These are phyloP conservation scores for Porites rus DNA, from an alignment of 92 coral and sea anemone genomes.

Conservation along the genomic window DNA sequence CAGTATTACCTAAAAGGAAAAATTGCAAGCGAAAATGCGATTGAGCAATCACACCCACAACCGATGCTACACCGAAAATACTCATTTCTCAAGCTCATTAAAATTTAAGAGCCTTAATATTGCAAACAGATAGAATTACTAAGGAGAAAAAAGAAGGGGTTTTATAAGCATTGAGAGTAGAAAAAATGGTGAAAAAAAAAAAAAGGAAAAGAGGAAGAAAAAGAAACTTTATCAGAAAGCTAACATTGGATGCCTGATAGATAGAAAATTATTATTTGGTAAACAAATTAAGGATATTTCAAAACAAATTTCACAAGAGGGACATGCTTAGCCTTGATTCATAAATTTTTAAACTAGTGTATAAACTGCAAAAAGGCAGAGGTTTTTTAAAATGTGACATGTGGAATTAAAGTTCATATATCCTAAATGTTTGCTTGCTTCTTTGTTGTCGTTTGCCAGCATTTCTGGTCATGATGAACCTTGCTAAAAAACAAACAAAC, in stretches of 20 bases:
- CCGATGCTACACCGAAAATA: background rate
- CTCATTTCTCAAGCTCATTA: slow-evolving; percentile 31
- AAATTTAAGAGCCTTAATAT: slow-evolving; percentile 16
- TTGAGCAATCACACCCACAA: slow-evolving; percentile 36
- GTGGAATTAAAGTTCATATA: no score
- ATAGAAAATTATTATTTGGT: background rate
- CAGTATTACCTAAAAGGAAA: background rate
- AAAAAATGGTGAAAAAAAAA: background rate
- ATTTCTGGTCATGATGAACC: background rate
- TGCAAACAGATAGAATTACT: background rate
- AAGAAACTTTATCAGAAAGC: background rate
- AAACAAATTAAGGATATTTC: background rate
- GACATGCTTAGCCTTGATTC: background rate
- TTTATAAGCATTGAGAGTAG: background rate
- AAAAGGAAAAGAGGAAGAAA: background rate
- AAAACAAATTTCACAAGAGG: background rate
- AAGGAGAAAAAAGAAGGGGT: background rate
- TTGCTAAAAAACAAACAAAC: background rate
- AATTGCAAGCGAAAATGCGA: slow-evolving; percentile 12
- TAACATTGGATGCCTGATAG: background rate
- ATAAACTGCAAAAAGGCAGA: no score
- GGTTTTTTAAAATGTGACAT: no score
- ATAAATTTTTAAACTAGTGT: background rate
- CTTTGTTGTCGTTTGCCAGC: background rate
- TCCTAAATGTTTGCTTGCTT: no score